Conservation (phyloP, 2,888 invertebrate genomes). For the Lepeophtheirus nordmannii region DNA sequence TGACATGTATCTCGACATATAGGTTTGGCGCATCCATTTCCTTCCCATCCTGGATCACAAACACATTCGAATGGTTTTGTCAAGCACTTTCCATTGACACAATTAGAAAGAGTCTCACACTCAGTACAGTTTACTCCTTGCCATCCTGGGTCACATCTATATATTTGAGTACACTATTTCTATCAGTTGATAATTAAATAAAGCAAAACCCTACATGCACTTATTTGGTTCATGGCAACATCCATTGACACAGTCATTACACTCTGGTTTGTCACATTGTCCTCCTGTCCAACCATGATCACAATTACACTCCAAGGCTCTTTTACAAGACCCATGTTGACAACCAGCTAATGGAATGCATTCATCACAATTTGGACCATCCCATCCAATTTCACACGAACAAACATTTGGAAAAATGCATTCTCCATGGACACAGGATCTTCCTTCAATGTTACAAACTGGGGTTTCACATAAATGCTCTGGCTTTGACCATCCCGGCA, state of each 20-base stretch:
- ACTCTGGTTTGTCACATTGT: conserved; percentile 7
- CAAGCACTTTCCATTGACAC: background rate
- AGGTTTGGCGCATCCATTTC: background rate
- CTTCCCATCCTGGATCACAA: conserved; percentile 2
- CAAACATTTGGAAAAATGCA: conserved; percentile 12
- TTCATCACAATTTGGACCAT: conserved; percentile 4
- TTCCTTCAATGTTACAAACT: background rate
- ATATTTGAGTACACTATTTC: no score
- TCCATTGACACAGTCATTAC: background rate
- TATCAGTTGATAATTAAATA: no score
- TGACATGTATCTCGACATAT: conserved; percentile 1
- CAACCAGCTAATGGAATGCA: conserved; percentile 19
- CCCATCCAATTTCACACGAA: conserved; percentile 20
- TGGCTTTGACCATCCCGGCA: conserved; percentile 7
- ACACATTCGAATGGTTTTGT: conserved; percentile 13
- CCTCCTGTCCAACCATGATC: conserved; percentile 9
- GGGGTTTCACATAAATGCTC: conserved; percentile 7
- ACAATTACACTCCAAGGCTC: conserved; percentile 11
- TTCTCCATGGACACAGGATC: conserved; percentile 4
- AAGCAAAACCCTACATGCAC: background rate
- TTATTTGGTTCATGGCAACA: background rate
- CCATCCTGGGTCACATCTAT: conserved; percentile 14
- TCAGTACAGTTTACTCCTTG: conserved; percentile 10
- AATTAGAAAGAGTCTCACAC: conserved; percentile 13
- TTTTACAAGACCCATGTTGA: conserved; percentile 10